Evolutionary conservation across 2,888 invertebrate species (phyloP).

Genomic region (Zaprionus bogoriensis): DNA sequence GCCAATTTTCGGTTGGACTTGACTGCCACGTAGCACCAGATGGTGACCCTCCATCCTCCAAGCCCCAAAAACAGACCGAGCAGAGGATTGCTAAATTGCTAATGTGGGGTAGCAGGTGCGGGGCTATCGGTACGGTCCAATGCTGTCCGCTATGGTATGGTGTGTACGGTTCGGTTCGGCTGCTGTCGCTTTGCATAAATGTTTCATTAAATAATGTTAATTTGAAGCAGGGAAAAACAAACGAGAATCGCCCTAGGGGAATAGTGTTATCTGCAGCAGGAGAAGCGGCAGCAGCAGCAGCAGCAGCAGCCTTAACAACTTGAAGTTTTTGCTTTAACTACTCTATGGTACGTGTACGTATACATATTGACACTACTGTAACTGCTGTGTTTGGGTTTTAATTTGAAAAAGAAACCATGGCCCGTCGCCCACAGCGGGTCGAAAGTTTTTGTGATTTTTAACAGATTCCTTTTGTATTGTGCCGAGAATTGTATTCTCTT

Average conservation of each 20-base stretch:
- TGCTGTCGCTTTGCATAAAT: conserved; percentile 51
- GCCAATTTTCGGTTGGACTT: conserved; percentile 25
- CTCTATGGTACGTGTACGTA: not conserved
- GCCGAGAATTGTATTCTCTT: conserved; percentile 14
- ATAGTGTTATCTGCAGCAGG: conserved; percentile 2
- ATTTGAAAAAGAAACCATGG: conserved; percentile 10
- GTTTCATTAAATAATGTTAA: conserved; percentile 76
- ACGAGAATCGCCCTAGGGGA: conserved; percentile 18
- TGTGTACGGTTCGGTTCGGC: conserved; percentile 25
- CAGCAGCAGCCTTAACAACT: conserved; percentile 5
- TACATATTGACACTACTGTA: not conserved
- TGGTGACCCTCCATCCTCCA: conserved; percentile 42
- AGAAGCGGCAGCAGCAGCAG: conserved; percentile 2
- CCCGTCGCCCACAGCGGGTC: no score
- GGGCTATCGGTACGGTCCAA: conserved; percentile 25
- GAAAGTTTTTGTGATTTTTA: conserved; percentile 5
- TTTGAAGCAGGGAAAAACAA: conserved; percentile 47
- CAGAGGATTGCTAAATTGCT: conserved; percentile 34
- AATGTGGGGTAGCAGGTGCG: conserved; percentile 61
- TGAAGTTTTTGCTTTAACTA: not conserved
- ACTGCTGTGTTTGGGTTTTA: not conserved
- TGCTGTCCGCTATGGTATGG: no score
- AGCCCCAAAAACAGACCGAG: not conserved
- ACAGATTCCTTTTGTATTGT: conserved; percentile 10
- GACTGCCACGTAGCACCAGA: conserved; percentile 45